Percentiles rank a stretch among this genome's conserved stretches.
phyloP scores from a whole-genome alignment of 2,113 vertebrate genomes.

The Arizona elegans region DNA sequence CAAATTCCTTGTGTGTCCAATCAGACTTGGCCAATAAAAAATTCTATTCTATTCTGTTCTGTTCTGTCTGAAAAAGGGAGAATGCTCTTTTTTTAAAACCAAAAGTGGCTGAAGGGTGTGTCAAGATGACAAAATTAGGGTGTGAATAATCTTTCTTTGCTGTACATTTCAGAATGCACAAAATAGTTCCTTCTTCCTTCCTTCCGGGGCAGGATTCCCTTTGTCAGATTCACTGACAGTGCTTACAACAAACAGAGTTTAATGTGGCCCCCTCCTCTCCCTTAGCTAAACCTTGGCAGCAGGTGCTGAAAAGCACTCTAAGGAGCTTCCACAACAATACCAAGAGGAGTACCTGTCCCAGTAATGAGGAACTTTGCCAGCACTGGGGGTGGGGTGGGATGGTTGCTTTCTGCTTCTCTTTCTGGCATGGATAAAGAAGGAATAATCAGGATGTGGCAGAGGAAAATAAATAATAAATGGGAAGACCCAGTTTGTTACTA shows the following conservation, averaged over 20 bases:
- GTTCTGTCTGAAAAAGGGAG: too few species aligned
- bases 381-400: neutral
- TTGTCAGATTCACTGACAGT: neutral
- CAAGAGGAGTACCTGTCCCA: neutral
- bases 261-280: neutral
- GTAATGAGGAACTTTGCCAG: neutral
- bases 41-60: too few species aligned
- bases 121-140: neutral
- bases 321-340: neutral
- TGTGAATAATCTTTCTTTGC: neutral
- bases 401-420: slow-evolving; percentile 9
- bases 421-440: neutral
- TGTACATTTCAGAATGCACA: neutral
- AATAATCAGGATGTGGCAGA: neutral
- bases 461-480: slow-evolving; percentile 57
- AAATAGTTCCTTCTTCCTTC: neutral
- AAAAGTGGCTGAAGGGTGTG: neutral
- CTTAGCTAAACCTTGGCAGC: slow-evolving; percentile 1
- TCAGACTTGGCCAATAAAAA: too few species aligned
- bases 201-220: neutral
- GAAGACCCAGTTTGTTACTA: slow-evolving; percentile 58
- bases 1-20: too few species aligned
- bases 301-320: neutral
- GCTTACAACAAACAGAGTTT: neutral
- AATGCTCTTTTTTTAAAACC: neutral